Evolutionary conservation across 30 jellyfish, hydroid and myxozoan genomes (phyloP).

Genomic region (Turritopsis dohrnii): DNA sequence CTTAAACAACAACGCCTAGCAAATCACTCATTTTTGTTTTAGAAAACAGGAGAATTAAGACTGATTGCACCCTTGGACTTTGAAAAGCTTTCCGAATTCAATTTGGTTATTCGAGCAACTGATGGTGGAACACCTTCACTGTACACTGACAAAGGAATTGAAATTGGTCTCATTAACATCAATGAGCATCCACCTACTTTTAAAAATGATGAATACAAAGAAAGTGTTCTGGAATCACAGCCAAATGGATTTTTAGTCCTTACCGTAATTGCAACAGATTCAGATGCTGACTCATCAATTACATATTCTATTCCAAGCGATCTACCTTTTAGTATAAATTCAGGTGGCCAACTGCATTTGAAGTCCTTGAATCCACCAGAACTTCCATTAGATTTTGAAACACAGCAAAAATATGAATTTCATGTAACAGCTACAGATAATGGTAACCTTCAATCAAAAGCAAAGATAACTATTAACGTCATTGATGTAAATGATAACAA

Average conservation of each 20-base stretch:
- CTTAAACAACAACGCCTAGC: no score
- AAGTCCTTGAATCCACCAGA: neutral
- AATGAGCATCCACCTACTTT: constrained; percentile 8
- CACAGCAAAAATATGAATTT: constrained; percentile 6
- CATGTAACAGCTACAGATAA: constrained; percentile 2
- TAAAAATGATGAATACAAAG: neutral
- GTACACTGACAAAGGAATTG: neutral
- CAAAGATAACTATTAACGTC: constrained; percentile 31
- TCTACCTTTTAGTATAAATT: neutral
- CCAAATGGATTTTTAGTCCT: constrained; percentile 46
- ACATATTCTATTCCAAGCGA: constrained; percentile 14
- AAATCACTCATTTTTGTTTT: no score
- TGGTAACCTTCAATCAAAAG: neutral
- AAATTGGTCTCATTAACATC: constrained; percentile 1
- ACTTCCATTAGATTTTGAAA: constrained; percentile 6
- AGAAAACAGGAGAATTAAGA: constrained; percentile 37
- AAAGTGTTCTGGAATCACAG: constrained; percentile 39
- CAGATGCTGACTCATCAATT: constrained; percentile 28
- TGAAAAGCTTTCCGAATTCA: neutral
- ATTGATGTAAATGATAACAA: constrained; percentile 65
- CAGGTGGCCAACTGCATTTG: neutral
- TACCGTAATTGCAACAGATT: constrained; percentile 59
- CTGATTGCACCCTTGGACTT: neutral
- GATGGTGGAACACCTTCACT: neutral
- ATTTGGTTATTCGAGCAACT: constrained; percentile 9